Base-by-base conservation (phyloP, 2,797 vertebrate species). In the Chelon labrosus region DNA sequence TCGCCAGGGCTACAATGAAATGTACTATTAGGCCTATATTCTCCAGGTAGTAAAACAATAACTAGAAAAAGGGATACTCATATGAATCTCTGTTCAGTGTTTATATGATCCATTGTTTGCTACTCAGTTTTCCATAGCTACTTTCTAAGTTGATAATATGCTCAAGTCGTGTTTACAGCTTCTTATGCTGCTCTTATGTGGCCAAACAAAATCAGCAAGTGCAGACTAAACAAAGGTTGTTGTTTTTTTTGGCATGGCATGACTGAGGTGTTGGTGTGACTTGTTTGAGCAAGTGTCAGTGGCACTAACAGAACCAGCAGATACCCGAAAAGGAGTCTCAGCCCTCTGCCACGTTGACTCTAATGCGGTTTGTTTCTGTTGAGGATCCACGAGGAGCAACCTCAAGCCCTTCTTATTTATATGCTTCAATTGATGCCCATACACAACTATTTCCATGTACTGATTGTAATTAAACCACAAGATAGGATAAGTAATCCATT, bases 331-430 rank as follows among this genome's bases (percentile, higher is more conserved):
- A 25, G 27, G 66, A 44, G 35, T 65, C 13, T 38, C 31, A 38
- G 16, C 19, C 20, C 10, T 49, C 4, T 12, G 31, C 12, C 35
- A 37, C 38, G 12, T 7, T 22, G 58, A 41, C n/a, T 55, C 19
- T 13, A 39, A 13, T 55, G n/a, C 22, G 53, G 50, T 31, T 59
- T 70, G 17, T 70, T 27, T 57, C 17, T 46, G n/a, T 53, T 49
- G 25, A 31, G 10, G 64, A 61, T 49, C 25, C 11, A 47, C 7
- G 6, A 39, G 22, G n/a, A 38, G 7, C 11, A 63, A 44, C 60
- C 44, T 60, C 5, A n/a, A 65, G 14, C 19, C 16, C 8, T 52
- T 53, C 27, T 69, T 70, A 63, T 54, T 59, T 31, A 56, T 65
- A 41, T 31, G 53, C 65, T 59, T 70, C 20, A 35, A 10, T 44